Evolutionary conservation across 2,113 vertebrate genomes (phyloP).

Genomic region (Tringa solitaria): DNA sequence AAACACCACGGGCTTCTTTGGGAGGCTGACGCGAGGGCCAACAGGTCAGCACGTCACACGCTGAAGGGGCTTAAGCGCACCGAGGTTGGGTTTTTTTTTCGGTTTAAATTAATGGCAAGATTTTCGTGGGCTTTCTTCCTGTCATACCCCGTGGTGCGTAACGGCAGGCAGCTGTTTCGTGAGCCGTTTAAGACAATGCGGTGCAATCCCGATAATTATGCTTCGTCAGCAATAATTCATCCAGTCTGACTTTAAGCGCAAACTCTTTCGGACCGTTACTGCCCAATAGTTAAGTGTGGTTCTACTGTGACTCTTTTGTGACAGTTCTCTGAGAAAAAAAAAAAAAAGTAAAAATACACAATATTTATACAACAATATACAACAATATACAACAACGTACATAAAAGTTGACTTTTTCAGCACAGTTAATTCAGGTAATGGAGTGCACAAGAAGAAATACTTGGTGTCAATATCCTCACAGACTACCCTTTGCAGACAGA

Average conservation of each 20-base stretch:
- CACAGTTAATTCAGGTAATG: neutral
- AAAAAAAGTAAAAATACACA: neutral
- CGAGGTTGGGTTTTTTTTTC: neutral
- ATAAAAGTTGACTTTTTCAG: neutral
- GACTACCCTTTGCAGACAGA: neutral
- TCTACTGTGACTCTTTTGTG: neutral
- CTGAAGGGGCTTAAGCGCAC: too few species aligned
- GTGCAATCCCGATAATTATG: neutral
- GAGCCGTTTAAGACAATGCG: neutral
- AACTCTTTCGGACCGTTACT: neutral
- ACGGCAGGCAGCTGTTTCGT: neutral
- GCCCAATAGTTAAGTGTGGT: neutral
- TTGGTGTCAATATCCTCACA: neutral
- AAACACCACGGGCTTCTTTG: accelerated
- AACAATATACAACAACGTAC: neutral
- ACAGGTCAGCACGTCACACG: neutral
- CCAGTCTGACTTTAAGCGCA: neutral
- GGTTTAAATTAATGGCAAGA: neutral
- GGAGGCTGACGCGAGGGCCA: too few species aligned
- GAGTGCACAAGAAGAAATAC: neutral
- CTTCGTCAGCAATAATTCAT: neutral
- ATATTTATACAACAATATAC: neutral
- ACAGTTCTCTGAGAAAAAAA: neutral
- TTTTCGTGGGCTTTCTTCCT: neutral
- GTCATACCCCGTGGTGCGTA: neutral